Base-by-base conservation (phyloP, 92 coral and sea anemone species). In the Palythoa grandiflora region DNA sequence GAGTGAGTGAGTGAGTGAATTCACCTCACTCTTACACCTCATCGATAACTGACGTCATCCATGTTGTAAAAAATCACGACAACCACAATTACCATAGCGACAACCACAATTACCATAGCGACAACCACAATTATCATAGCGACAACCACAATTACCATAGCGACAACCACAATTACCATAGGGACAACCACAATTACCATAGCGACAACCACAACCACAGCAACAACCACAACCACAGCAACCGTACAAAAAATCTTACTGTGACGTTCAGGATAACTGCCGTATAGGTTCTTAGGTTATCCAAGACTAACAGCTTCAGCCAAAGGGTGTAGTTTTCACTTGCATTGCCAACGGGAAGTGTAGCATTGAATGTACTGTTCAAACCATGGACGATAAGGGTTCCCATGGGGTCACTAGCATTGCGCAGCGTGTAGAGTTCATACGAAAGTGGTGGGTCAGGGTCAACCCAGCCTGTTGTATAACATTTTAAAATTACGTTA, bases 201-300 rank as follows among this genome's bases (percentile, higher is more conserved):
- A 38, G 7, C 15, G 17, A 9, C 11, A 12, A 21, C 20, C 72
- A 66, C 37, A 17, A 66, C 28, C 28, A 28, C 28, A 28, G 28
- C 28, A 28, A 10, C 1, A 1, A 28, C 28, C 20, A 20, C 6
- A 11, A 71, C 15, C 12, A 19, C 6, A 3, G 17, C n/a, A 39
- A 8, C 15, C 15, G 44, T 35, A 11, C 13, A 16, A 6, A 16
- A 3, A 3, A 73, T 52, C 83, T 28, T 53, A 54, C 83, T 35
- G 83, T 77, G 7, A 77, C 68, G 68, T 77, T 77, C 66, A 77
- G 47, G 66, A 15, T 54, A 9, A 77, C 83, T 36, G 13, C n/a
- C 0, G 83, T 36, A 20, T 6, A 77, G 36, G 66, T 20, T 37
- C 38, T 53, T 36, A 77, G 38, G 7, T 68, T 10, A 13, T 77